A percentile compares a stretch with the other conserved stretches of the same genome.
These are phyloP conservation scores for Regulus satrapa DNA, from an alignment of 2,113 vertebrate genomes.

Conservation along the genomic window DNA sequence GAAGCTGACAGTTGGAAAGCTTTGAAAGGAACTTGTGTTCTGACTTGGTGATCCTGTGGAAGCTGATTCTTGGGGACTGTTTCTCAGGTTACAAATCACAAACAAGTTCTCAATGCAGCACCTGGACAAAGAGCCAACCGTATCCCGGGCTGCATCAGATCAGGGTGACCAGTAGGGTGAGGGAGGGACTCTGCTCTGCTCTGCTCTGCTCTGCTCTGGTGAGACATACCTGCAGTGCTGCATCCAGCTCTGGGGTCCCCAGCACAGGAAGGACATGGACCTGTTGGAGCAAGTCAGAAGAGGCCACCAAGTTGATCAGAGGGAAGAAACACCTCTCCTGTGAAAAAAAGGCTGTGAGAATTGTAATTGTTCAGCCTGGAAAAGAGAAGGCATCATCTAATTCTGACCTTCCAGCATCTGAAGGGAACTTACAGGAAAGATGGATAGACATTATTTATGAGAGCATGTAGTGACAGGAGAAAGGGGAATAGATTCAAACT, in stretches of 20 bases:
- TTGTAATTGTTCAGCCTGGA: not conserved
- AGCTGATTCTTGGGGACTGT: not conserved
- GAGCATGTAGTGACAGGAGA: not conserved
- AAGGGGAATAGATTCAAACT: not conserved
- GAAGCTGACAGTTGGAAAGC: not conserved
- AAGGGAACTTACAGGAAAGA: not conserved
- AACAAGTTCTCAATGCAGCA: not conserved
- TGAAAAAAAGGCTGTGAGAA: not conserved
- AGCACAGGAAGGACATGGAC: not conserved
- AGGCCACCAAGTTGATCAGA: not conserved
- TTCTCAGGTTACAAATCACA: not conserved
- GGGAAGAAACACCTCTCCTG: not conserved
- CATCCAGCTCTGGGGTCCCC: not conserved
- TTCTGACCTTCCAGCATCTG: not conserved
- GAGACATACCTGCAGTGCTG: not conserved
- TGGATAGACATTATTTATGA: not conserved
- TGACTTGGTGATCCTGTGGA: not conserved
- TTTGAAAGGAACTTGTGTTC: not conserved
- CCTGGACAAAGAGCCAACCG: not conserved
- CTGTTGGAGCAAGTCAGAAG: not conserved
- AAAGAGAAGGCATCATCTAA: not conserved
- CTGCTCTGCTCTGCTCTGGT: not conserved
- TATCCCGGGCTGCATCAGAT: not conserved
- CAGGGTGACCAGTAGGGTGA: not conserved
- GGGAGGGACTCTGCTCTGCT: not conserved